Evolutionary conservation across 2,113 vertebrate genomes (phyloP).

Genomic region (Sclerurus mexicanus): DNA sequence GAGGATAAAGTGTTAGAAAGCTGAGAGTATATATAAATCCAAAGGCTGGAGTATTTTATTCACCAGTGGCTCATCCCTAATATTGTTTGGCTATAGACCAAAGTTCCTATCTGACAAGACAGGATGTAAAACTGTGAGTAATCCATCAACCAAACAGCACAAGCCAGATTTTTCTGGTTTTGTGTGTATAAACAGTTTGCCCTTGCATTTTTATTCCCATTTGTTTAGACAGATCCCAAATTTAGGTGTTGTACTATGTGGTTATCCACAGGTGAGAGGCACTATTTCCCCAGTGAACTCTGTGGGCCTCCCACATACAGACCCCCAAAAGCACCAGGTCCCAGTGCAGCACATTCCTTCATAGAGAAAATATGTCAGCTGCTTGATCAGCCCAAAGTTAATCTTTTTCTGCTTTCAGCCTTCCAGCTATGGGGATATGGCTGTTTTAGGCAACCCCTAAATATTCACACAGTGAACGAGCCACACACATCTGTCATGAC

Average conservation of each 20-base stretch:
- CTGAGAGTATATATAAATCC: not conserved
- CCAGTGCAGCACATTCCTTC: not conserved
- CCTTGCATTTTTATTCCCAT: not conserved
- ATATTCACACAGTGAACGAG: not conserved
- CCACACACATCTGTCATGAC: not conserved
- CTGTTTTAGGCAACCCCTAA: not conserved
- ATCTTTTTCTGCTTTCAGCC: not conserved
- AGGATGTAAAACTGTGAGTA: not conserved
- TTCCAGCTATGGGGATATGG: not conserved
- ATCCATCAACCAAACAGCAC: not conserved
- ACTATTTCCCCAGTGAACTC: not conserved
- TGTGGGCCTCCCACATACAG: not conserved
- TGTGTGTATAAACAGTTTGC: not conserved
- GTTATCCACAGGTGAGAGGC: not conserved
- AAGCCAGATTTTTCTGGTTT: not conserved
- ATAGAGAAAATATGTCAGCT: not conserved
- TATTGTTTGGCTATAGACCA: not conserved
- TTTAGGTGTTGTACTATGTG: not conserved
- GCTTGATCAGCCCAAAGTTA: not conserved
- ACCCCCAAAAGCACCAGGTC: not conserved
- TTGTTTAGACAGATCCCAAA: not conserved
- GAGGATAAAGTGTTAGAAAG: not conserved
- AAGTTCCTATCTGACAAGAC: constrained; percentile 19
- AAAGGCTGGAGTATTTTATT: not conserved
- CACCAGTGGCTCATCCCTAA: constrained; percentile 10